Evolutionary conservation across 2,113 vertebrate genomes (phyloP).

Genomic region (Corythoichthys intestinalis): DNA sequence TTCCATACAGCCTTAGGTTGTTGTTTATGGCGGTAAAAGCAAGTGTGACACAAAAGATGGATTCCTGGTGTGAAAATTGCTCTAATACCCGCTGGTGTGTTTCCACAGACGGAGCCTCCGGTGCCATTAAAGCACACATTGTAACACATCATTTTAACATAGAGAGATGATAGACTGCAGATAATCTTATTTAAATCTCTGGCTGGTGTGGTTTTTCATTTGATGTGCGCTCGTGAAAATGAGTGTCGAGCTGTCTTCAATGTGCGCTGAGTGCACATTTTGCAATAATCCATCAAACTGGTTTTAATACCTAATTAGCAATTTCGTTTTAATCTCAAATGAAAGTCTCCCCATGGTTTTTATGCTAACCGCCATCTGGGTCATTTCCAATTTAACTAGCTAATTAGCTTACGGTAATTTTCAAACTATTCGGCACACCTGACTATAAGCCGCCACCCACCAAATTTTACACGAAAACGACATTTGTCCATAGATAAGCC

Average conservation of each 20-base stretch:
- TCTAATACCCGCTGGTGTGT: slow-evolving; percentile 50
- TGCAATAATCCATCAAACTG: slow-evolving; percentile 26
- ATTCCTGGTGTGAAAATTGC: slow-evolving; percentile 58
- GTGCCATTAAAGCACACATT: slow-evolving; percentile 35
- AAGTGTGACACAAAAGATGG: slow-evolving; percentile 56
- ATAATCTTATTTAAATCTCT: slow-evolving; percentile 49
- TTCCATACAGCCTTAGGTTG: slow-evolving; percentile 48
- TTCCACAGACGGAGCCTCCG: slow-evolving; percentile 30
- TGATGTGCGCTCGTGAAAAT: slow-evolving; percentile 27
- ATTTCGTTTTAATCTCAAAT: slow-evolving; percentile 44
- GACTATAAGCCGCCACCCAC: too few relatives aligned
- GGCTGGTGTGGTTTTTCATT: slow-evolving; percentile 36
- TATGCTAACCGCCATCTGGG: slow-evolving; percentile 36
- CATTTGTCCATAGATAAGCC: too few relatives aligned
- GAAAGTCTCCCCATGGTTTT: slow-evolving; percentile 48
- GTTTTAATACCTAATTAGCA: slow-evolving; percentile 49
- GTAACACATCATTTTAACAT: slow-evolving; percentile 22
- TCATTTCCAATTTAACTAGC: neutral
- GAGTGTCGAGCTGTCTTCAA: neutral
- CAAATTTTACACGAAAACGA: too few relatives aligned
- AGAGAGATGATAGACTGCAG: slow-evolving; percentile 8
- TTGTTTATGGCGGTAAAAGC: slow-evolving; percentile 54
- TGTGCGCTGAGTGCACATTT: slow-evolving; percentile 18
- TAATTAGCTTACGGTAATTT: neutral
- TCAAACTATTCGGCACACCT: too few relatives aligned